phyloP scores from a whole-genome alignment of 2,888 invertebrate species.

The Adineta ricciae region DNA sequence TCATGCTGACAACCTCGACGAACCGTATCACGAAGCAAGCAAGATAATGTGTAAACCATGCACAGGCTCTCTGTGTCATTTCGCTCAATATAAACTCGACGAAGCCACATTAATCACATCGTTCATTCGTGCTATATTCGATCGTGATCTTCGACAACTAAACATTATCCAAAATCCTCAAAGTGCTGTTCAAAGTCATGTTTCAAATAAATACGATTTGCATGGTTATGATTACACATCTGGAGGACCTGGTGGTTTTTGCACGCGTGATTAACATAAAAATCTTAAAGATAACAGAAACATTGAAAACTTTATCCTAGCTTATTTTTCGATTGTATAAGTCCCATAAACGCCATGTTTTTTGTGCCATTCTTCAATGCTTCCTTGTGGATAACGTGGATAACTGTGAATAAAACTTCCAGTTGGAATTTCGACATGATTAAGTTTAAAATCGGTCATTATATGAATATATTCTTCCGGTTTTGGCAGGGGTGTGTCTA shows the following conservation, averaged over 20 bases:
- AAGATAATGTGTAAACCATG: background rate
- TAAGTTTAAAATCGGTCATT: constrained; percentile 11
- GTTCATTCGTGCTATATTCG: background rate
- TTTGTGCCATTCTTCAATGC: constrained; percentile 5
- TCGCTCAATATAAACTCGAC: background rate
- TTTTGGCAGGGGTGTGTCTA: background rate
- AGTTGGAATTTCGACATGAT: background rate
- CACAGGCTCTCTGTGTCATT: background rate
- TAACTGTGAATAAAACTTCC: background rate
- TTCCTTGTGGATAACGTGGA: background rate
- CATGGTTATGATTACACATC: background rate
- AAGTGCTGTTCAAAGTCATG: background rate
- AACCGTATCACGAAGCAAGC: background rate
- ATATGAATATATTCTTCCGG: background rate
- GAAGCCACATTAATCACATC: background rate
- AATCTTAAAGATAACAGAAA: background rate
- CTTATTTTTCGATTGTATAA: background rate
- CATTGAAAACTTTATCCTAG: background rate
- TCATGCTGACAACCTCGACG: constrained; percentile 33
- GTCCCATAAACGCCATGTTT: background rate
- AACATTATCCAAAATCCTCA: background rate
- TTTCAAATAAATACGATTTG: constrained; percentile 2
- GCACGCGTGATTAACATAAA: background rate
- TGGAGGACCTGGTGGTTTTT: constrained; percentile 17
- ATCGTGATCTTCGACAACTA: background rate